These are phyloP conservation scores for Gymnogyps californianus DNA, from an alignment of 2,113 vertebrate genomes.

Conservation along the genomic window DNA sequence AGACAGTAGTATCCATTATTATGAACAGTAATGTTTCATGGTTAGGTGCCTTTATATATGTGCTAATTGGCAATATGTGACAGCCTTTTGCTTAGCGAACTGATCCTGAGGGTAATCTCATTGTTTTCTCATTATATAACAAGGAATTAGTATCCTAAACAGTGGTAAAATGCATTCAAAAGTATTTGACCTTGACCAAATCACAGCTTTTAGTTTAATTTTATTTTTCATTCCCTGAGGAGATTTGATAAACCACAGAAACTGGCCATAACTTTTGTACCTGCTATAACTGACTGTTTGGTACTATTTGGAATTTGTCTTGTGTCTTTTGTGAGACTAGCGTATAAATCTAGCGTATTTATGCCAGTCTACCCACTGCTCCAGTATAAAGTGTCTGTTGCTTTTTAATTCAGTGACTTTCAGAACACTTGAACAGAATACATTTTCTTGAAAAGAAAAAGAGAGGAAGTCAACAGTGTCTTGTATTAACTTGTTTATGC, in stretches of 20 bases:
- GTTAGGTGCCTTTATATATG: neutral
- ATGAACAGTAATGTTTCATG: neutral
- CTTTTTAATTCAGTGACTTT: neutral
- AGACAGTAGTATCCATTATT: neutral
- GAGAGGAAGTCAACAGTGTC: neutral
- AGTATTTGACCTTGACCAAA: slow-evolving; percentile 12
- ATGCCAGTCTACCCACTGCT: neutral
- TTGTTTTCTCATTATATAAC: neutral
- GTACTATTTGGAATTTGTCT: neutral
- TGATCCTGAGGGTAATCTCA: neutral
- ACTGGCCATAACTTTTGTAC: neutral
- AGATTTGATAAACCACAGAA: neutral
- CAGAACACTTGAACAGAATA: neutral
- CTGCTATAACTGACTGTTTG: neutral
- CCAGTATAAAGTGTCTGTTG: neutral
- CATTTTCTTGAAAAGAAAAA: neutral
- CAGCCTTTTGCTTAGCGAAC: neutral
- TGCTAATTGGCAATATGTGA: neutral
- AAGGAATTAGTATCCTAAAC: neutral
- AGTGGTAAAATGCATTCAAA: neutral
- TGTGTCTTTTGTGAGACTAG: neutral
- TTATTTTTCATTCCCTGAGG: neutral
- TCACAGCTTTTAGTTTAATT: neutral
- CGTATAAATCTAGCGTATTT: neutral
- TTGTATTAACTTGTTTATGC: neutral